Conservation (phyloP, 2,797 vertebrate genomes). For the Malacoraja senta region DNA sequence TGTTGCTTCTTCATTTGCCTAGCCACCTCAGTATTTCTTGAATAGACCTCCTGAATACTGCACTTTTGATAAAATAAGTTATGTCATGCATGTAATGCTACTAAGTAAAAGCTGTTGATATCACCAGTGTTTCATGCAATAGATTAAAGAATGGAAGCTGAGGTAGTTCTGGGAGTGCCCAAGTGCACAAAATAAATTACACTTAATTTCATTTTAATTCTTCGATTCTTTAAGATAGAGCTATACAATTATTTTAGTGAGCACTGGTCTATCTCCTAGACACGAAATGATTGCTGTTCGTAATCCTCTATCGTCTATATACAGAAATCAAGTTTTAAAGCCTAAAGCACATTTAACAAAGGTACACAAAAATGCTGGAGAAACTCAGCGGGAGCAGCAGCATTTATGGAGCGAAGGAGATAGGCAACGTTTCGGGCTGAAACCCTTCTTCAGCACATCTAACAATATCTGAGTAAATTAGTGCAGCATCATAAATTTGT, state of each 20-base stretch:
- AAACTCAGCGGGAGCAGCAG: too few relatives aligned
- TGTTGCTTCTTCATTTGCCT: too few relatives aligned
- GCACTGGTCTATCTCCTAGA: background rate
- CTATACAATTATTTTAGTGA: background rate
- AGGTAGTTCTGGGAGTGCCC: conserved; percentile 40
- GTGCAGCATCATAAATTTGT: background rate
- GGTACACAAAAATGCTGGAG: too few relatives aligned
- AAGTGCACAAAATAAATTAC: background rate
- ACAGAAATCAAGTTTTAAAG: background rate
- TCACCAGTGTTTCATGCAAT: background rate
- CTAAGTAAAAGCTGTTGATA: background rate
- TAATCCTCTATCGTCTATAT: background rate
- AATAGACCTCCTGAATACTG: background rate
- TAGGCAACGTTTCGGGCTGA: too few relatives aligned
- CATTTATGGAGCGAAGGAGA: too few relatives aligned
- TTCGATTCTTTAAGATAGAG: too few relatives aligned
- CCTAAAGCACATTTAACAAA: background rate
- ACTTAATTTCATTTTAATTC: background rate
- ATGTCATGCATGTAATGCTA: background rate
- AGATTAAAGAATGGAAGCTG: conserved; percentile 51
- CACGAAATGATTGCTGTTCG: conserved; percentile 4
- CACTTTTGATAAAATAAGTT: background rate
- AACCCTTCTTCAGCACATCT: too few relatives aligned
- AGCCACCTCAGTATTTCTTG: background rate
- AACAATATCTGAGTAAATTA: background rate